Base-by-base conservation (phyloP, 2,113 vertebrate genomes). In the Bubo scandiacus region DNA sequence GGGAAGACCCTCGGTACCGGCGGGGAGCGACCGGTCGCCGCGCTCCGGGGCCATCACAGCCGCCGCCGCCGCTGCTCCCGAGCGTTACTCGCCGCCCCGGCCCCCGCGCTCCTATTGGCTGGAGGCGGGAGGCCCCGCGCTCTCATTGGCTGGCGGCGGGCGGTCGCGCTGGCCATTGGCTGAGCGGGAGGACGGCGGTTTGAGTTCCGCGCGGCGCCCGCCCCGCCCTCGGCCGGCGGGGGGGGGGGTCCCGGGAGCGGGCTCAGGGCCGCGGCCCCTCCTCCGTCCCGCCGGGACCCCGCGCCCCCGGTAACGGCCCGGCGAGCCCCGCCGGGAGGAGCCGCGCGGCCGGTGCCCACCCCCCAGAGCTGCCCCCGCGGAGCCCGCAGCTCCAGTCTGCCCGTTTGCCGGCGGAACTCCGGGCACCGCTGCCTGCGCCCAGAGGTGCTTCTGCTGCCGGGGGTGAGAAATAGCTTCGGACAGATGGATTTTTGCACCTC, bases 1-100 rank as follows among this genome's bases (percentile, higher is more conserved):
- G 7, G 99, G 99, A 4, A 99, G 97, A 8, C 99, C 98, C 49
- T 99, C 98, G 0, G 97, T 98, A 42, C 95, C 66, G n/a, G 38
- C 42, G 7, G 52, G 5, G 4, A 71, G 11, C 8, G 86, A 11
- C 5, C 95, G 92, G 0, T 22, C 49, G 1, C 90, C 81, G 15
- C 81, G 94, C 52, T 72, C 93, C 63, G 70, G 96, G 8, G 91
- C 92, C 95, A 90, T 88, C 58, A 2, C 34, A 19, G 5, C 57
- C 30, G 5, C 78, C 34, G 18, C 66, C 27, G 11, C 68, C 30
- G 62, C 73, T 73, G n/a, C n/a, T n/a, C 49, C 29, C 92, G 96
- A 95, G 85, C 85, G 96, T 86, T 88, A 91, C 81, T 7, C 16
- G 3, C 49, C 1, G 6, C 21, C 2, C 45, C 57, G 63, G 3